Evolutionary conservation across 2,797 vertebrate species (phyloP), one percentile per base, ranked within the genome.

Genomic region (Lates japonicus): DNA sequence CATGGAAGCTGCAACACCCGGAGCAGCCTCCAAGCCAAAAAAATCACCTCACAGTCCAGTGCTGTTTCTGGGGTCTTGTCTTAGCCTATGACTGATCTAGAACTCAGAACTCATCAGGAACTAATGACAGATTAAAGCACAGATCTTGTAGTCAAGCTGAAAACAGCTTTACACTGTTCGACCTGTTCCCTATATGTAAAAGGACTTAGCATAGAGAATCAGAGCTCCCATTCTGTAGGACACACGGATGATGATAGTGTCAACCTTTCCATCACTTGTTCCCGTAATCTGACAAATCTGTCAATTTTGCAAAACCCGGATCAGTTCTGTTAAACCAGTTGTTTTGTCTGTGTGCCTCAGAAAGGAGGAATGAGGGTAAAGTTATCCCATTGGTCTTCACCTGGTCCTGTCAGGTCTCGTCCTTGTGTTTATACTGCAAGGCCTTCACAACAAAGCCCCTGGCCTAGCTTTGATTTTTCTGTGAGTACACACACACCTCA

Each of bases 361-460:
- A 94, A 94, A 93, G 92, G 86, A 88, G 88, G 92, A 83, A 75
- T 44, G 70, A 57, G 31, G 88, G 71, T 90, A 81, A 80, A 83
- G 89, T 72, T 80, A 59, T 58, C 46, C 19, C 1, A 11, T 58
- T 1, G 5, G 59, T 52, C 57, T 19, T 60, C 58, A 48, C 58
- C 29, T 25, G 37, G 83, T 54, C 67, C 82, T 46, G 31, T 71
- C 80, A 83, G 89, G 84, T 77, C 82, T 13, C 76, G 81, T 73
- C 57, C 61, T 82, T 76, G 67, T 59, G 70, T 59, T 85, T 69
- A 37, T 33, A 35, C 63, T 17, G 46, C 54, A 62, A 22, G 54
- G 7, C 65, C 44, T n/a, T 57, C 65, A 46, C 80, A 82, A 33
- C 59, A 61, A 72, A 75, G 52, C 11, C 64, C 61, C 52, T 74